A percentile compares a stretch with the other conserved stretches of the same genome.
These are phyloP conservation scores for Semnornis frantzii DNA, from an alignment of 2,113 vertebrate genomes.

Conservation along the genomic window DNA sequence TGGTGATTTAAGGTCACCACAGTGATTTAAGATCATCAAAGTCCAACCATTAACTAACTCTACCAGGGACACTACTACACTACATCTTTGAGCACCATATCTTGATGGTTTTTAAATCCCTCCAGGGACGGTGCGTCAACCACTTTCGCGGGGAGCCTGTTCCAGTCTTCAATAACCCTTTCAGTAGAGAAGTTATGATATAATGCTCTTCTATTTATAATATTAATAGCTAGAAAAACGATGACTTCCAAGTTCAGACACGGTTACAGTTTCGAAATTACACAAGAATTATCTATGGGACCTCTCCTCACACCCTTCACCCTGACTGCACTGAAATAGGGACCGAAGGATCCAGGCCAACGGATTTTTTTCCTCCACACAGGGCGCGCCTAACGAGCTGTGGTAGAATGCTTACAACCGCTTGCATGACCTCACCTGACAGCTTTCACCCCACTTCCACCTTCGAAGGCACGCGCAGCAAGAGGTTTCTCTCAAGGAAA, in stretches of 20 bases:
- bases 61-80: too few relatives aligned
- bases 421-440: neutral
- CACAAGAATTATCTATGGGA: neutral
- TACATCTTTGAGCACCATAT: too few relatives aligned
- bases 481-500: neutral
- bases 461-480: rapidly evolving
- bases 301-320: neutral
- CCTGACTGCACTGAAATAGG: rapidly evolving
- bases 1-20: too few relatives aligned
- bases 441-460: neutral
- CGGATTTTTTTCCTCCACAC: neutral
- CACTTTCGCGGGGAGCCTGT: too few relatives aligned
- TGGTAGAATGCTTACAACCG: rapidly evolving
- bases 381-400: rapidly evolving
- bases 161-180: too few relatives aligned
- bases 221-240: neutral
- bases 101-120: too few relatives aligned
- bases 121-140: too few relatives aligned
- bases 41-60: too few relatives aligned
- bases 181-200: too few relatives aligned
- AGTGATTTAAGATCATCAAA: too few relatives aligned
- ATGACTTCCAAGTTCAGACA: rapidly evolving
- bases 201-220: rapidly evolving
- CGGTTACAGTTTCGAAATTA: rapidly evolving
- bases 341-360: neutral